Evolutionary conservation across 2,888 invertebrate genomes (phyloP), one percentile per base, ranked within the genome.

Genomic region (Hylaea fasciaria): DNA sequence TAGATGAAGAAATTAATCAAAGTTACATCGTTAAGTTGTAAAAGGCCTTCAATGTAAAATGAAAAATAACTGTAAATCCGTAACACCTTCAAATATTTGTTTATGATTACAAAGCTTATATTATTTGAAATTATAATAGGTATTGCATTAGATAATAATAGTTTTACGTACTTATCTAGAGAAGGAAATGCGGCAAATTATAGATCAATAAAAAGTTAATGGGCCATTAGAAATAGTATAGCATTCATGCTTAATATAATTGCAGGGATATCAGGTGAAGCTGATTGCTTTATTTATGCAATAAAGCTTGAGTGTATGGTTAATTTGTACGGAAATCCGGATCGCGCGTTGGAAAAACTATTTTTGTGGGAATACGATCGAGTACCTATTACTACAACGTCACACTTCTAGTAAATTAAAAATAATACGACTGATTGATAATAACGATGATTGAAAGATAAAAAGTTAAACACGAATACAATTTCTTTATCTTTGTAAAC

Each of bases 261-360:
- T 54, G 51, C 53, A 44, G 48, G 56, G 50, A 53, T 56, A 32
- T 32, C n/a, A 8, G 13, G 46, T 14, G 45, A 7, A 47, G 47
- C 13, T 43, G 16, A 52, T 51, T 57, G 40, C n/a, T 22, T 50
- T 43, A 14, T 40, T 50, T 43, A 14, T 40, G 57, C 46, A 51
- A 51, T 51, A 41, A 39, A 16, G 10, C 10, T 45, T 16, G 16
- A 29, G 7, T 0, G 32, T 46, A 46, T 57, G 44, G 48, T 58
- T 52, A 68, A 55, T 56, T 60, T 17, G 55, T 37, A 57, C 44
- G 68, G 65, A 65, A 68, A 70, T 72, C 65, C 54, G 65, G 52
- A 69, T 8, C 32, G 70, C 53, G 60, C 54, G 64, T 55, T 49
- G 53, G 63, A 29, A 39, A 45, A 39, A 46, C 8, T 29, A 17